Evolutionary conservation across 2,888 invertebrate genomes (phyloP).

Genomic region (Lottia gigantea): DNA sequence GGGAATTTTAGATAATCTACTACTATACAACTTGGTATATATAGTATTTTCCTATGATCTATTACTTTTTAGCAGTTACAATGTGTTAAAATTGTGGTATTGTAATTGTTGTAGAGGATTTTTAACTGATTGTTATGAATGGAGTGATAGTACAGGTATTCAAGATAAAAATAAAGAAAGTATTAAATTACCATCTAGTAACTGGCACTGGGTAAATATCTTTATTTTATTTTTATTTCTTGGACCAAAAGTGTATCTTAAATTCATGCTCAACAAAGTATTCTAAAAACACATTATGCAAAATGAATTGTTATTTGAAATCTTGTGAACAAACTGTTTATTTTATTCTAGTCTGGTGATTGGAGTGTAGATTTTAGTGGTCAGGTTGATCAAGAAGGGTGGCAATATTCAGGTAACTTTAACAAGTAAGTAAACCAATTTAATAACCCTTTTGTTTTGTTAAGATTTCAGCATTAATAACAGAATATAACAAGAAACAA

Average conservation of each 20-base stretch:
- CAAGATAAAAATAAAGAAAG: conserved; percentile 87
- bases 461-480: no score
- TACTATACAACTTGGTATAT: no score
- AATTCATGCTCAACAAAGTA: not conserved
- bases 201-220: conserved; percentile 85
- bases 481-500: no score
- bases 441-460: no score
- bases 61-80: not conserved
- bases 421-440: conserved; percentile 60
- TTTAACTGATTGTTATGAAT: conserved; percentile 83
- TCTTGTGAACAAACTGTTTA: no score
- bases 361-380: conserved; percentile 94
- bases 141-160: conserved; percentile 89
- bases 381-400: conserved; percentile 90
- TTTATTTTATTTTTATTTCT: not conserved
- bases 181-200: conserved; percentile 84
- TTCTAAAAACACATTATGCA: not conserved
- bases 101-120: conserved; percentile 74
- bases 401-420: conserved; percentile 95
- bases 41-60: no score
- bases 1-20: no score
- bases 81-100: not conserved
- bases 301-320: no score
- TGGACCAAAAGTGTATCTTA: not conserved
- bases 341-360: conserved; percentile 73